phyloP scores from a whole-genome alignment of 1,140 invertebrate species.

The Probaryconus sp. region DNA sequence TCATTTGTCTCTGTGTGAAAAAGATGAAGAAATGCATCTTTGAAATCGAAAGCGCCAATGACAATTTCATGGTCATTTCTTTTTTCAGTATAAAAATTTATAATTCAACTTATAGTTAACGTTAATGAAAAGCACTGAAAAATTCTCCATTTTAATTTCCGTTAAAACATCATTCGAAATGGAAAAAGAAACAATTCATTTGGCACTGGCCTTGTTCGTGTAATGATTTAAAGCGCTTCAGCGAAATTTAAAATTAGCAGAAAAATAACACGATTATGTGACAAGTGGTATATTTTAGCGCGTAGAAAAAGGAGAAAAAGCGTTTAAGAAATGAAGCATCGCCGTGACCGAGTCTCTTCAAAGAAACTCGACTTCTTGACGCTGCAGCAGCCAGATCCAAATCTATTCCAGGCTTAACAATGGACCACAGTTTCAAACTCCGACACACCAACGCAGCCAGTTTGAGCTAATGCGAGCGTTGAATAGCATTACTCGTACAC shows the following conservation, averaged over 20 bases:
- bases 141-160: too few species aligned
- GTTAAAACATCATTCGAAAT: too few species aligned
- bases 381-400: constrained; percentile 62
- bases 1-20: too few species aligned
- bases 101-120: too few species aligned
- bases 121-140: too few species aligned
- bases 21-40: too few species aligned
- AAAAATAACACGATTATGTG: constrained; percentile 20
- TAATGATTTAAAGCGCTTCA: too few species aligned
- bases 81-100: too few species aligned
- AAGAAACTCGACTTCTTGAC: constrained; percentile 46
- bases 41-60: too few species aligned
- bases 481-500: constrained; percentile 33
- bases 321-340: constrained; percentile 37
- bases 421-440: constrained; percentile 71
- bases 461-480: constrained; percentile 46
- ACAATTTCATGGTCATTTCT: too few species aligned
- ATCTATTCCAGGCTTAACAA: constrained; percentile 74
- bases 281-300: constrained; percentile 25
- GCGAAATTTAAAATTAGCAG: constrained; percentile 9
- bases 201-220: too few species aligned
- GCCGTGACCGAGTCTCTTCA: constrained; percentile 32
- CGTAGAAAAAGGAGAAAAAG: not conserved
- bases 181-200: too few species aligned
- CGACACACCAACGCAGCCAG: constrained; percentile 45